Evolutionary conservation across 2,797 vertebrate species (phyloP), one percentile per base, ranked within the genome.

Genomic region (Remorina albescens): DNA sequence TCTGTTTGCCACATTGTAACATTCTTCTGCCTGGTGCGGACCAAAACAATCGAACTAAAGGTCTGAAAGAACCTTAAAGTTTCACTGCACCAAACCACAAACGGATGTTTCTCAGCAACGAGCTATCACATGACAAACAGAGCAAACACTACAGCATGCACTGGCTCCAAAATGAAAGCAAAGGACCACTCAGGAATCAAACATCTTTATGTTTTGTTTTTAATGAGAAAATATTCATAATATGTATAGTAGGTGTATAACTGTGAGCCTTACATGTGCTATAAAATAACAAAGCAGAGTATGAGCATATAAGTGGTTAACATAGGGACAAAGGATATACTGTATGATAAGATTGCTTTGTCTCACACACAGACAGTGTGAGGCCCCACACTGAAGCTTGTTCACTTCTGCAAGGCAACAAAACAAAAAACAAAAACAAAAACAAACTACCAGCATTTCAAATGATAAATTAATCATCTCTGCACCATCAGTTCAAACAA

Each of bases 191-290:
- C 86, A 16, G 5, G 64, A 26, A 54, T 13, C 47, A 46, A 41
- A 56, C 57, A 28, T 15, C n/a, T 81, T 70, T 91, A 93, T 80
- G 77, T 95, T 94, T 95, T 94, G 82, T 91, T 95, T 98, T 95
- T 97, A 97, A 97, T 98, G 97, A 97, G 97, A 98, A 98, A 98
- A 98, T 98, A 97, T 95, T 92, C 94, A 95, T 96, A 96, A 96
- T 97, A 86, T 92, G 78, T 86, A 78, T 80, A 86, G 76, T 95
- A 94, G 92, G 95, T 95, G 94, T 94, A 88, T 93, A 94, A 95
- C 86, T 90, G 94, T 94, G 95, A 94, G 95, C 92, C 94, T 94
- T 96, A 96, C 94, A 96, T 94, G 95, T 94, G 95, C 95, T 96
- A 96, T 95, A 96, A 97, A 97, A 96, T 87, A 92, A 90, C 91